These are phyloP conservation scores for Periphyllus acericola DNA, from an alignment of 2,888 invertebrate genomes.

Conservation along the genomic window DNA sequence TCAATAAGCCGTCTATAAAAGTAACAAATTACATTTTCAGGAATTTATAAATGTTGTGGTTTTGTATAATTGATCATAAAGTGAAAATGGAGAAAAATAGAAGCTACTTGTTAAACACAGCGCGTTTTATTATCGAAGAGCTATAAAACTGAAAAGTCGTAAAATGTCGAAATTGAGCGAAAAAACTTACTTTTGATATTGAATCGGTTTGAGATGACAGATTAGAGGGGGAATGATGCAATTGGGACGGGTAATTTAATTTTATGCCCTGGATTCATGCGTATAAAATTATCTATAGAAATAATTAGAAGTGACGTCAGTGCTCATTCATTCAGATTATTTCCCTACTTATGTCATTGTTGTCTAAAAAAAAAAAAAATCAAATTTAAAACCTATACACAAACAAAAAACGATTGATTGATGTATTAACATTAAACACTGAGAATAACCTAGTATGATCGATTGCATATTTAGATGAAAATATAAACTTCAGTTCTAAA, in stretches of 20 bases:
- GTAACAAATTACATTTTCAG: not conserved
- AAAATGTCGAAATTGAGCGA: conserved; percentile 47
- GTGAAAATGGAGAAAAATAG: conserved; percentile 17
- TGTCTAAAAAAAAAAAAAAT: not conserved
- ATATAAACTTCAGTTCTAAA: no score
- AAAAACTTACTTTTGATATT: conserved; percentile 56
- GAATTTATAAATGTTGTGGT: not conserved
- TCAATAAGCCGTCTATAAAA: conserved; percentile 1
- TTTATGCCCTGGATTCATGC: conserved; percentile 7
- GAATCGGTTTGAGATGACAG: conserved; percentile 51
- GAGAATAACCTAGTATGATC: not conserved
- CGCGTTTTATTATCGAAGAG: conserved; percentile 39
- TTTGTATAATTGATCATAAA: conserved; percentile 51
- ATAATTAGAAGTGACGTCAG: conserved; percentile 41
- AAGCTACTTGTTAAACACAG: conserved; percentile 53
- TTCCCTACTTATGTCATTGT: no score
- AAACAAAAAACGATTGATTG: not conserved
- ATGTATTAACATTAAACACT: not conserved
- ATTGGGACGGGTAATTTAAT: conserved; percentile 40
- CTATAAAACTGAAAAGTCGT: conserved; percentile 54
- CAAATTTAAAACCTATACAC: not conserved
- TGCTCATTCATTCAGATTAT: conserved; percentile 38
- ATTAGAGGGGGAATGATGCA: conserved; percentile 36
- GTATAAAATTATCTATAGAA: conserved; percentile 21
- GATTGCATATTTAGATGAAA: no score